These are phyloP conservation scores for Bombus confusus DNA, from an alignment of 1,140 invertebrate genomes.

Conservation along the genomic window DNA sequence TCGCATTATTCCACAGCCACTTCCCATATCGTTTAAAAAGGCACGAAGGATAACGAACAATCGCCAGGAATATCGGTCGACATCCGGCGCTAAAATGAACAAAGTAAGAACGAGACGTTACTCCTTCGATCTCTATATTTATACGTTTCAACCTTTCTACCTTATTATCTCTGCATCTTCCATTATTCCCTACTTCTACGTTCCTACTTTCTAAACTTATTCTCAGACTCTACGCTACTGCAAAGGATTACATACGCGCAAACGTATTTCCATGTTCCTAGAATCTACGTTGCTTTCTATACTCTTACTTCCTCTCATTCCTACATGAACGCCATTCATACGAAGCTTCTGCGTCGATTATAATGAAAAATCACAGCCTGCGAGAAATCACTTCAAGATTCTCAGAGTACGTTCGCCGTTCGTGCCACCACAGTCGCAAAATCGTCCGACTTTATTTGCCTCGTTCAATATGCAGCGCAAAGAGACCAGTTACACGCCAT, in stretches of 20 bases:
- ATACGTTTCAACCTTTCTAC: neutral
- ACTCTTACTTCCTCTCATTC: accelerated
- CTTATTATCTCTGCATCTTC: neutral
- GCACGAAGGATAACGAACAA: neutral
- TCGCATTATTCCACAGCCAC: too few species aligned
- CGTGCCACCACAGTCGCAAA: too few species aligned
- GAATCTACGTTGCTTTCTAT: too few species aligned
- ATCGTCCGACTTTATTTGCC: neutral
- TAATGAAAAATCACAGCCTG: too few species aligned
- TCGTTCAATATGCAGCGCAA: neutral
- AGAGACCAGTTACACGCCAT: neutral
- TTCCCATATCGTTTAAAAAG: neutral
- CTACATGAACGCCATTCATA: too few species aligned
- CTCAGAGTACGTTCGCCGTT: neutral
- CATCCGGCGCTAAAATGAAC: neutral
- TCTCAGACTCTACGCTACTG: too few species aligned
- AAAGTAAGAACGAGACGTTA: neutral
- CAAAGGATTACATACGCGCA: too few species aligned
- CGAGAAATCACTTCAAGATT: neutral
- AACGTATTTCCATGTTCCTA: too few species aligned
- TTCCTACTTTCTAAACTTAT: too few species aligned
- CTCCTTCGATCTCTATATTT: neutral
- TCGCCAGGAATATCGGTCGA: too few species aligned
- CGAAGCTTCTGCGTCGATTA: too few species aligned
- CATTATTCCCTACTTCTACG: too few species aligned